Evolutionary conservation across 2,113 vertebrate genomes (phyloP).

Genomic region (Monarcha castaneiventris): DNA sequence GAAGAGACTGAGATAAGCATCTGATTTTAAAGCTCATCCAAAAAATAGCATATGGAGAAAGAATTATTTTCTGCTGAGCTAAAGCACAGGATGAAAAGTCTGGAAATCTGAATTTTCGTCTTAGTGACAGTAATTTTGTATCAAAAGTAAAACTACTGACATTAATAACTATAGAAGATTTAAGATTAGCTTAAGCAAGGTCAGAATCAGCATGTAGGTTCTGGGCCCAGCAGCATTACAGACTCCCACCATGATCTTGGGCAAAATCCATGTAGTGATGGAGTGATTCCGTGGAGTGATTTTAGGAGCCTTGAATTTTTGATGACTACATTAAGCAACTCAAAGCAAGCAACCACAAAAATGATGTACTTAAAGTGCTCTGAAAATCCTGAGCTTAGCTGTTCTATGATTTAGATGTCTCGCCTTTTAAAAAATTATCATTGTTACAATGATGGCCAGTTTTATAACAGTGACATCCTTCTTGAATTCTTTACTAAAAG

Average conservation of each 20-base stretch:
- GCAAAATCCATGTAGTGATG: constrained; percentile 32
- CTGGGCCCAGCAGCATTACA: not conserved
- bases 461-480: not conserved
- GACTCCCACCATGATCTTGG: constrained; percentile 37
- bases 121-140: not conserved
- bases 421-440: constrained; percentile 31
- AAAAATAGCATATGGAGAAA: constrained; percentile 36
- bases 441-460: not conserved
- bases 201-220: constrained; percentile 53
- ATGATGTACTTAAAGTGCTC: constrained; percentile 37
- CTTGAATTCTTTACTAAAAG: constrained; percentile 29
- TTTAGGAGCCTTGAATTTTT: constrained; percentile 64
- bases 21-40: constrained; percentile 32
- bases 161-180: constrained; percentile 43
- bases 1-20: constrained; percentile 46
- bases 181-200: constrained; percentile 36
- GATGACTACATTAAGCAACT: constrained; percentile 56
- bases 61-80: constrained; percentile 52
- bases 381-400: constrained; percentile 42
- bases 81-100: constrained; percentile 25
- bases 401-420: constrained; percentile 44
- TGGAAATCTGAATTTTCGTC: constrained; percentile 23
- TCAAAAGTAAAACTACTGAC: constrained; percentile 47
- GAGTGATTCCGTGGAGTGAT: constrained; percentile 43
- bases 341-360: constrained; percentile 47